Percentiles rank a stretch among this genome's conserved stretches.
Evolutionary conservation across 2,888 invertebrate genomes (phyloP).

Genomic region (Drosophila acutilabella): DNA sequence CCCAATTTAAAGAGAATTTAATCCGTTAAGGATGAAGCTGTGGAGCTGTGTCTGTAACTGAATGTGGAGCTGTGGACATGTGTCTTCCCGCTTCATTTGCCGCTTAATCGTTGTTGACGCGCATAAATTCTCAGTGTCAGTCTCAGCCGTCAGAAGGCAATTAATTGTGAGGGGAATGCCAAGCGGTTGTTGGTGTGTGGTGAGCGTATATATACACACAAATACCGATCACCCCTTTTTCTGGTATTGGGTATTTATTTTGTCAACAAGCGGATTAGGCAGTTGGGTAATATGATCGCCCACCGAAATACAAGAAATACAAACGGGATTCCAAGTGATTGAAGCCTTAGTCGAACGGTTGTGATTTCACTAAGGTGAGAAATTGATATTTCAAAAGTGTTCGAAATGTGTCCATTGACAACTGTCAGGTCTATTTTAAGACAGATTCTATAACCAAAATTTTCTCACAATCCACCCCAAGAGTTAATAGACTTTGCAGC

Average conservation of each 20-base stretch:
- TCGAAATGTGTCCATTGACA: slow-evolving; percentile 63
- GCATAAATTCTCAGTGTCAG: slow-evolving; percentile 64
- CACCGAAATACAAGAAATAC: slow-evolving; percentile 20
- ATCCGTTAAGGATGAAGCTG: background rate
- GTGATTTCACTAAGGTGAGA: slow-evolving; percentile 70
- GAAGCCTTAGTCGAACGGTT: slow-evolving; percentile 61
- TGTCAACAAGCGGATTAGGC: slow-evolving; percentile 77
- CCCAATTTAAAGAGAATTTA: background rate
- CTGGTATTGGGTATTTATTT: slow-evolving; percentile 65
- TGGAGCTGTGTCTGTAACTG: background rate
- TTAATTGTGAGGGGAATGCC: slow-evolving; percentile 54
- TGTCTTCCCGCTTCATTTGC: slow-evolving; percentile 66
- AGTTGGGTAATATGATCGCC: slow-evolving; percentile 65
- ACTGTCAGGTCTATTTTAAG: slow-evolving; percentile 70
- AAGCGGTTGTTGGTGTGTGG: slow-evolving; percentile 5
- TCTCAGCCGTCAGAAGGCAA: slow-evolving; percentile 41
- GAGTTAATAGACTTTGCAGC: slow-evolving; percentile 20
- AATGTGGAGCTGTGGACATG: slow-evolving; percentile 45
- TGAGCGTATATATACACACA: too few relatives aligned
- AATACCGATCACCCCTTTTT: slow-evolving; percentile 59
- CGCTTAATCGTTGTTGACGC: slow-evolving; percentile 77
- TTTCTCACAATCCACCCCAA: slow-evolving; percentile 61
- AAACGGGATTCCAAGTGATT: slow-evolving; percentile 23
- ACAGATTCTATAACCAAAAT: slow-evolving; percentile 1
- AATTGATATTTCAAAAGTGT: slow-evolving; percentile 60